Evolutionary conservation across 2,888 invertebrate genomes (phyloP), one percentile per base, ranked within the genome.

Genomic region (Eupithecia insigniata): DNA sequence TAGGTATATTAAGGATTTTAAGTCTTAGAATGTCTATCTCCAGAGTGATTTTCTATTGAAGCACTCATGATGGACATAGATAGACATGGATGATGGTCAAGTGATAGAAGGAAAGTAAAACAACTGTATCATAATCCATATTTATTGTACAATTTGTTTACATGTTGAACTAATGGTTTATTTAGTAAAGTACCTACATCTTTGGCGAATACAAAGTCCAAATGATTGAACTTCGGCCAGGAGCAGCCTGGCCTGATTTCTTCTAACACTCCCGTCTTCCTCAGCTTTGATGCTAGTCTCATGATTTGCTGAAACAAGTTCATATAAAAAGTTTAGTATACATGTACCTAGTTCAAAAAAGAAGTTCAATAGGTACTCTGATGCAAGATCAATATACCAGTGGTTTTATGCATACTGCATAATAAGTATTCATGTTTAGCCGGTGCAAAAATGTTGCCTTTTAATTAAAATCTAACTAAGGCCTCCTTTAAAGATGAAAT

Each of bases 161-260:
- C 80, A 69, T 87, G 81, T 34, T 81, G 82, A 12, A 92, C 78
- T 5, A 94, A 79, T 0, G 92, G 91, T 67, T 83, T 87, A 76
- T 89, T 94, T 0, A 93, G 68, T 4, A 93, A 77, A 30, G 78
- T 86, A 1, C 90, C 91, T 0, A 94, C 84, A 68, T 94, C 91
- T 72, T 90, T 92, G 1, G 94, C 94, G 68, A 91, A 90, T 0
- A 86, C 82, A 67, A 94, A 93, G 84, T 94, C 94, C 6, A 94
- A 62, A 71, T 94, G 94, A 83, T 94, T 94, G 82, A 94, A 93
- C 76, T 92, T 94, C 0, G 90, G 89, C 92, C 92, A 94, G 2
- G 82, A 72, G 66, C 90, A 89, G 0, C 86, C 88, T 0, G 90
- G 87, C 26, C 83, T 78, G 0, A 90, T 75, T 0, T 83, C 84